Percentiles rank a stretch among this genome's conserved stretches.
phyloP scores from a whole-genome alignment of 53 echinoderm and acorn worm species.

The Apostichopus leukothele region DNA sequence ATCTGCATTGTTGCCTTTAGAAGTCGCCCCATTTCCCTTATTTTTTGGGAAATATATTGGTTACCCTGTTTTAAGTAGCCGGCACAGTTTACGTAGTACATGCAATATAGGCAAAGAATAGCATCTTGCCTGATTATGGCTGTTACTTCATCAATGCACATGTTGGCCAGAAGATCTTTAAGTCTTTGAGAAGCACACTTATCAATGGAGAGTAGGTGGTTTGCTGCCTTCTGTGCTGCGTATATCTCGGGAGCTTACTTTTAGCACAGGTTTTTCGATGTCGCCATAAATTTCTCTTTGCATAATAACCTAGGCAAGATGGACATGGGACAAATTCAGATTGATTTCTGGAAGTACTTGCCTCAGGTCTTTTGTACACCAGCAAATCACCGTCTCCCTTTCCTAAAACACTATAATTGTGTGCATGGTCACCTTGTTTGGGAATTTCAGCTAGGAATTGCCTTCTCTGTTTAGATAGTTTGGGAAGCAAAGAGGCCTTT shows the following conservation, averaged over 20 bases:
- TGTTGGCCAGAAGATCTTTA: neutral
- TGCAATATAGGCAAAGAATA: neutral
- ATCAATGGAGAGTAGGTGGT: neutral
- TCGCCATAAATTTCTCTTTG: neutral
- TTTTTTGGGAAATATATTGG: neutral
- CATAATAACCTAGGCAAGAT: neutral
- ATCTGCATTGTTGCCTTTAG: neutral
- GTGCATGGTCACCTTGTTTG: slow-evolving; percentile 9
- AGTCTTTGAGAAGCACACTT: neutral
- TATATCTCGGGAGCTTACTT: neutral
- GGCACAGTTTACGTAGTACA: neutral
- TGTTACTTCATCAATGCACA: neutral
- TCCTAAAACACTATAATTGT: neutral
- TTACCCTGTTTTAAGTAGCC: neutral
- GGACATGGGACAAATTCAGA: slow-evolving; percentile 14
- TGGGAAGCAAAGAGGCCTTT: neutral
- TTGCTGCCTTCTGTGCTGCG: neutral
- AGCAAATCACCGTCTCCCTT: neutral
- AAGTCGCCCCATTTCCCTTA: neutral
- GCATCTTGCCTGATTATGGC: neutral
- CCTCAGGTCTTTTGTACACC: slow-evolving; percentile 2
- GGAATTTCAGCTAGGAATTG: neutral
- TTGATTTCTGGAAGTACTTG: neutral
- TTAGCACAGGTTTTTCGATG: neutral
- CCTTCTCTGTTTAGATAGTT: neutral